Conservation (phyloP, 2,888 invertebrate species). For the Incurvaria masculella region DNA sequence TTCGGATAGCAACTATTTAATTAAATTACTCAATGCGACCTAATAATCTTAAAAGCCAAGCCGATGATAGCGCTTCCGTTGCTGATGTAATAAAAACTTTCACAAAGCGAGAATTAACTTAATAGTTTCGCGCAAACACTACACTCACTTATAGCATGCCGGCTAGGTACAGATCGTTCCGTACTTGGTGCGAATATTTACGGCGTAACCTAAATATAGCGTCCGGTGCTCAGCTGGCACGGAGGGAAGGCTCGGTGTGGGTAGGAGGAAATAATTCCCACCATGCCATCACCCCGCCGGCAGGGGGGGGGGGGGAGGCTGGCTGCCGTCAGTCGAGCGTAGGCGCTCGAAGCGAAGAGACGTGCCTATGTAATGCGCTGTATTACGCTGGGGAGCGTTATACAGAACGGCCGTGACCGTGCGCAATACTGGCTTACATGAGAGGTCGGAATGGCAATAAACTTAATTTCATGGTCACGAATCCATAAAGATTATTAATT, state of each 20-base stretch:
- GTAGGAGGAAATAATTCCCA: constrained; percentile 45
- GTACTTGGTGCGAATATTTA: constrained; percentile 55
- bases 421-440: not conserved
- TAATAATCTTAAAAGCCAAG: too few relatives aligned
- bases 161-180: constrained; percentile 30
- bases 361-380: constrained; percentile 28
- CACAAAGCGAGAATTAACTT: not conserved
- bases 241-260: constrained; percentile 21
- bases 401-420: not conserved
- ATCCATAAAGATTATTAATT: too few relatives aligned
- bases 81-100: too few relatives aligned
- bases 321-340: constrained; percentile 28
- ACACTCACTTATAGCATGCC: not conserved
- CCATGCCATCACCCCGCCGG: constrained; percentile 20
- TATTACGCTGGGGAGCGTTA: too few relatives aligned
- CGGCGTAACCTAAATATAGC: constrained; percentile 57
- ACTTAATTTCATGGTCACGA: not conserved
- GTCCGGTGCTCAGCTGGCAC: constrained; percentile 54
- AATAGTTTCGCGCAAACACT: too few relatives aligned
- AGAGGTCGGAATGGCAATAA: not conserved
- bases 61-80: too few relatives aligned
- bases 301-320: constrained; percentile 21
- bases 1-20: too few relatives aligned
- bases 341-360: constrained; percentile 39
- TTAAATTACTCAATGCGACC: too few relatives aligned